Evolutionary conservation across 1,140 invertebrate genomes (phyloP), one percentile per base, ranked within the genome.

Genomic region (Tetranychus cinnabarinus): DNA sequence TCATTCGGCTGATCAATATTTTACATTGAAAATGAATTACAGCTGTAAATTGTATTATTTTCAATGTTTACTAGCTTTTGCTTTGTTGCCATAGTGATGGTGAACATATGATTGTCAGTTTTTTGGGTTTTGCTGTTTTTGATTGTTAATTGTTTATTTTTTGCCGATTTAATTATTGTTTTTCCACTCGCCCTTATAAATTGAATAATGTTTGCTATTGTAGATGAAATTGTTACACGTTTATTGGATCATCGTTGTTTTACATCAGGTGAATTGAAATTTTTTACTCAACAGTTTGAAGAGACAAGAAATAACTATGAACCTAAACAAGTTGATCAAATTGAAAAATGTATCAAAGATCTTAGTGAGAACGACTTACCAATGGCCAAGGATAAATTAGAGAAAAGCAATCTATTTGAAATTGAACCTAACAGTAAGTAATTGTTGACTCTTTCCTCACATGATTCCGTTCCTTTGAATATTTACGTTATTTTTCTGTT

Each of bases 181-280:
- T 42, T 10, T 0, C 39, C 0, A 5, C 10, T 42, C 10, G 39
- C 10, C 39, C 15, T 50, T 50, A 5, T 50, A 50, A n/a, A 1
- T 31, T 13, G 7, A 52, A 1, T 7, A 52, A 52, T 52, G 50
- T 52, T 52, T 23, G n/a, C 50, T 6, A 52, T 52, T 92, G 93
- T 31, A 15, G 37, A 59, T 42, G 45, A 58, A 36, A 57, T 57
- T 10, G n/a, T 6, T 39, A 13, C 35, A 15, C 56, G 56, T 13
- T 45, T 57, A 23, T 45, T 36, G 13, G 56, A 57, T 35, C 56
- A 57, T 23, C 15, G 34, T n/a, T 45, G 39, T 15, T 57, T 57
- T 36, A 57, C 56, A 15, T 12, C 35, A n/a, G 34, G 34, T 15
- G 56, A 57, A 34, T 36, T 57, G 35, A 36, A 34, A 13, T 57